Conservation (phyloP, 2,113 vertebrate genomes). For the Corythornis cristatus region DNA sequence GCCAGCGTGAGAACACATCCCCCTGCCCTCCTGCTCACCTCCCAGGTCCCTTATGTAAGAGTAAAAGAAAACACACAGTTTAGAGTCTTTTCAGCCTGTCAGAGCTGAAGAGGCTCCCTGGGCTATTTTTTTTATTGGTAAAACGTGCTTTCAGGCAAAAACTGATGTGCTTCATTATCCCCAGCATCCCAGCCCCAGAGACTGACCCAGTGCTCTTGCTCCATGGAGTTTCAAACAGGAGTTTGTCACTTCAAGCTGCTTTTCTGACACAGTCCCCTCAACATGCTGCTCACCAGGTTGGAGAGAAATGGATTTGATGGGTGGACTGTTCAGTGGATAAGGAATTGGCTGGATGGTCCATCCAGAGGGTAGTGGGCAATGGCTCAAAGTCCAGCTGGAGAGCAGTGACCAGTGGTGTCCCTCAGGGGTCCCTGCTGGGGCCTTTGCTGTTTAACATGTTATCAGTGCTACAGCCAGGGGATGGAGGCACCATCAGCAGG, state of each 20-base stretch:
- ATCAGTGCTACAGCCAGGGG: too few species aligned
- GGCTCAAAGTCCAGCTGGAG: too few species aligned
- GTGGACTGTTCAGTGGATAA: too few species aligned
- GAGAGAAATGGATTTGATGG: too few species aligned
- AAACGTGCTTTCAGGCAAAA: not conserved
- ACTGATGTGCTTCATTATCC: not conserved
- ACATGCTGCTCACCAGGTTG: too few species aligned
- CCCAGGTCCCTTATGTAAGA: conserved; percentile 3
- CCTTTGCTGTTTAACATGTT: too few species aligned
- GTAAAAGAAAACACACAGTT: not conserved
- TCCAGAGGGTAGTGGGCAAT: too few species aligned
- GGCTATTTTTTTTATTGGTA: not conserved
- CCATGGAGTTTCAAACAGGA: not conserved
- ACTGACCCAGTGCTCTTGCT: not conserved
- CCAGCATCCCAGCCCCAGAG: not conserved
- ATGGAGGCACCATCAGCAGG: too few species aligned
- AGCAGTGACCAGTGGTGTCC: too few species aligned
- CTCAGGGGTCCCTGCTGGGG: too few species aligned
- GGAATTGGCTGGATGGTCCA: too few species aligned
- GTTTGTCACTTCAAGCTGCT: not conserved
- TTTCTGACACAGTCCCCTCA: too few species aligned
- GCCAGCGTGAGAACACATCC: conserved; percentile 55
- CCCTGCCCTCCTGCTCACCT: conserved; percentile 6
- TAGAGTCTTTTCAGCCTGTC: not conserved
- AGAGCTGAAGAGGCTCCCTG: not conserved